Evolutionary conservation across 2,888 invertebrate species (phyloP), one percentile per base, ranked within the genome.

Genomic region (Acutogordius australiensis): DNA sequence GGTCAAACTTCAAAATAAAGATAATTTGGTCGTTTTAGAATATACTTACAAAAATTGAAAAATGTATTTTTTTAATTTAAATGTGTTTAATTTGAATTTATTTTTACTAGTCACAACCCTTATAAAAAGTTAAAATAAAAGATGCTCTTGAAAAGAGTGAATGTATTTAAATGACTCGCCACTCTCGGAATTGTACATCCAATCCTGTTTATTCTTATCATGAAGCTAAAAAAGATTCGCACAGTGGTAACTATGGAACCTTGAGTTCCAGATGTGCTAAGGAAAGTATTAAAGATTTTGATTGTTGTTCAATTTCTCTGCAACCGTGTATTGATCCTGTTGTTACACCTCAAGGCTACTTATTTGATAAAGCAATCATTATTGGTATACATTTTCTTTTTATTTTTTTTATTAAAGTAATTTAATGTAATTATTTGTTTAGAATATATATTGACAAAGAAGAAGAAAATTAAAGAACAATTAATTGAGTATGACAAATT

Each of bases 121-220:
- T n/a, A n/a, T n/a, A n/a, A n/a, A n/a, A n/a, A n/a, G n/a, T n/a
- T n/a, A n/a, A n/a, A n/a, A n/a, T n/a, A n/a, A n/a, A n/a, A n/a
- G n/a, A n/a, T n/a, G n/a, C n/a, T n/a, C n/a, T n/a, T n/a, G n/a
- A n/a, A n/a, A n/a, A n/a, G n/a, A n/a, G n/a, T n/a, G n/a, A n/a
- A n/a, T n/a, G n/a, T n/a, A n/a, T n/a, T n/a, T n/a, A n/a, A n/a
- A 75, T 75, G 75, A 74, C 74, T 2, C 78, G 97, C 60, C 97
- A 99, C 69, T 94, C 90, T 8, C 80, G 86, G 71, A 99, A 99
- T 73, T 87, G 87, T 68, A 99, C 97, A 1, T 94, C 97, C 1
- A 87, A 90, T 61, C 85, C 91, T 4, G 91, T 94, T 8, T 99
- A 97, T 70, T 88, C 94, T 0, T 94, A 97, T 67, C 85, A 90